These are phyloP conservation scores for Pachydiplax longipennis DNA, from an alignment of 2,888 invertebrate species.

Conservation along the genomic window DNA sequence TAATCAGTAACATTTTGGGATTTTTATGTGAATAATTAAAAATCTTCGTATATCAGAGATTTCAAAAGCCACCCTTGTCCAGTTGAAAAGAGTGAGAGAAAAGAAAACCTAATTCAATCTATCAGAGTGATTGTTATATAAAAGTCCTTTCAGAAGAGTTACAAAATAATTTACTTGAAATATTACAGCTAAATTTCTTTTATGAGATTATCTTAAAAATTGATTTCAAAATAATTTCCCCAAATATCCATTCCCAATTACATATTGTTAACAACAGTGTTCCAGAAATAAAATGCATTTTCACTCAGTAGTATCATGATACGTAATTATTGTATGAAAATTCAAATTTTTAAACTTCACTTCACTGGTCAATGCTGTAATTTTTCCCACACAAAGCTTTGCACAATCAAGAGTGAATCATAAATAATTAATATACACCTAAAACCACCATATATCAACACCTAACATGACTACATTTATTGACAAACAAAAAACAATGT, in stretches of 20 bases:
- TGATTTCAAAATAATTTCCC: slow-evolving; percentile 10
- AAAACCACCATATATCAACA: slow-evolving; percentile 11
- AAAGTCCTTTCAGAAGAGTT: not conserved
- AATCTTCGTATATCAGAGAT: not conserved
- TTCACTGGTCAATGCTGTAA: not conserved
- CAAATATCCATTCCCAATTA: not conserved
- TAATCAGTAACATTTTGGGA: not conserved
- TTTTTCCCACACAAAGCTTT: not conserved
- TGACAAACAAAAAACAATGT: slow-evolving; percentile 5
- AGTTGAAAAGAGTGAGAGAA: not conserved
- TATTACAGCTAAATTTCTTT: not conserved
- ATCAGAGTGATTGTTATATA: slow-evolving; percentile 1
- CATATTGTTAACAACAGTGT: not conserved
- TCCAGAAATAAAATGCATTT: not conserved
- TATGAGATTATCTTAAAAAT: not conserved
- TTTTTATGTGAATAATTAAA: not conserved
- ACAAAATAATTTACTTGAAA: slow-evolving; percentile 10
- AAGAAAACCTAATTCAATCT: not conserved
- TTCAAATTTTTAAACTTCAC: not conserved
- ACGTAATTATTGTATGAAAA: not conserved
- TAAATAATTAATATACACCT: slow-evolving; percentile 1
- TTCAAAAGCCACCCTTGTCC: slow-evolving; percentile 1
- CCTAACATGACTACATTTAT: not conserved
- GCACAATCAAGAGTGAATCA: not conserved
- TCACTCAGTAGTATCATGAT: not conserved